These are phyloP conservation scores for Arctocebus calabarensis DNA, from an alignment of 2,797 vertebrate species.

Conservation along the genomic window DNA sequence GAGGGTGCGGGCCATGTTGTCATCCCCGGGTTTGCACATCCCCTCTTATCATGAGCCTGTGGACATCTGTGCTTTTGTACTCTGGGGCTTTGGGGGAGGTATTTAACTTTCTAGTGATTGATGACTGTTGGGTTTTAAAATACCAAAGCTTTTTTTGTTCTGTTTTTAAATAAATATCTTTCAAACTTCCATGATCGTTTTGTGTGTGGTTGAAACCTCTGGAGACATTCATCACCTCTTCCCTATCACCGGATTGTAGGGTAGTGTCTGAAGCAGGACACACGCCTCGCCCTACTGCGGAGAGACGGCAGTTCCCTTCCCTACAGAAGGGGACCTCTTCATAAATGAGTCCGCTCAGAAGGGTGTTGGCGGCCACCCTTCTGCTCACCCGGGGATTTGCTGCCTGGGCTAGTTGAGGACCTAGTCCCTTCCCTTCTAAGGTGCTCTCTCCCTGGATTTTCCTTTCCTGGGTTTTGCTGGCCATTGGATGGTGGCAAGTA, in stretches of 20 bases:
- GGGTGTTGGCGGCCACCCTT: not conserved
- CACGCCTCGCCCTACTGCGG: accelerated
- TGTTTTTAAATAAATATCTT: conserved; percentile 89
- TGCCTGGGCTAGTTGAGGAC: not conserved
- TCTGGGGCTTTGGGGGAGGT: conserved; percentile 69
- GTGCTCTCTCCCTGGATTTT: not conserved
- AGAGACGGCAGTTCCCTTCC: not conserved
- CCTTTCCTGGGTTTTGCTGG: not conserved
- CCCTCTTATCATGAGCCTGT: conserved; percentile 67
- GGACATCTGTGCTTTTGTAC: conserved; percentile 79
- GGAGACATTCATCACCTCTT: not conserved
- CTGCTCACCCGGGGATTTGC: not conserved
- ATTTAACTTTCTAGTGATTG: conserved; percentile 84
- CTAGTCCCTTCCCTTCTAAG: not conserved
- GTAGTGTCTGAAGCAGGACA: not conserved
- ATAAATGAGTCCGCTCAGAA: not conserved
- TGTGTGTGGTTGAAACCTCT: conserved; percentile 57
- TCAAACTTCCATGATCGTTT: conserved; percentile 67
- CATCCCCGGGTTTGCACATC: conserved; percentile 31
- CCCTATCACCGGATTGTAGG: not conserved
- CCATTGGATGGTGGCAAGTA: not conserved
- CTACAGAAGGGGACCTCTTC: too few species aligned
- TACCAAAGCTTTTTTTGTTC: conserved; percentile 88
- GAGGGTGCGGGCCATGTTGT: not conserved
- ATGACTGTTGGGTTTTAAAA: conserved; percentile 87